Evolutionary conservation across 2,888 invertebrate genomes (phyloP), one percentile per base, ranked within the genome.

Genomic region (Pseudococcus longispinus): DNA sequence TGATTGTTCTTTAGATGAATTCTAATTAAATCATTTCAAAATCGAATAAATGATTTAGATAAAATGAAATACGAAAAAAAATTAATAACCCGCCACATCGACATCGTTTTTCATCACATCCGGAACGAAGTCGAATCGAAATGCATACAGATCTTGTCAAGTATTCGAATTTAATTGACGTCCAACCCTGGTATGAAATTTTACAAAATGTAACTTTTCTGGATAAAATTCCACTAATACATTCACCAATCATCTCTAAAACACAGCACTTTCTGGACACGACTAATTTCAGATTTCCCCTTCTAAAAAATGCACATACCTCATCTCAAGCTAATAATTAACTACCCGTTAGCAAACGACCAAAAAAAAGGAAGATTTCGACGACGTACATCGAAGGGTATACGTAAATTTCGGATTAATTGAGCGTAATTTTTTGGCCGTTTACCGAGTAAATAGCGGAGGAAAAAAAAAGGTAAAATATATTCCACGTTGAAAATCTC

Each of bases 351-450:
- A 18, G 70, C 70, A 29, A 70, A 18, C 6, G 70, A 70, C 70
- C 29, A 29, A 29, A 70, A 70, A 70, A 70, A 70, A 23, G 70
- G 29, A 29, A 70, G 70, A 70, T 70, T 70, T 70, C 70, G 70
- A 70, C 70, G 18, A 70, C 18, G 29, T 29, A 70, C 29, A 15
- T 70, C 70, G 70, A 70, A 70, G 70, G 70, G 70, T 70, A 70
- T 70, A 29, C 29, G 70, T 70, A 70, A 70, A 70, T 70, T 70
- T 70, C 70, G 70, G 70, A 70, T 70, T 70, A 70, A 70, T 70
- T 70, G 70, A 70, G 70, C 70, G 70, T 70, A 70, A 70, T 70
- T 70, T 60, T 70, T 70, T 70, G 70, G 70, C 70, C 70, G 70
- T 70, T 70, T 70, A 70, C 70, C 20, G 70, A 70, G 70, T 70